These are phyloP conservation scores for Monopis laevigella DNA, from an alignment of 2,888 invertebrate genomes.

Conservation along the genomic window DNA sequence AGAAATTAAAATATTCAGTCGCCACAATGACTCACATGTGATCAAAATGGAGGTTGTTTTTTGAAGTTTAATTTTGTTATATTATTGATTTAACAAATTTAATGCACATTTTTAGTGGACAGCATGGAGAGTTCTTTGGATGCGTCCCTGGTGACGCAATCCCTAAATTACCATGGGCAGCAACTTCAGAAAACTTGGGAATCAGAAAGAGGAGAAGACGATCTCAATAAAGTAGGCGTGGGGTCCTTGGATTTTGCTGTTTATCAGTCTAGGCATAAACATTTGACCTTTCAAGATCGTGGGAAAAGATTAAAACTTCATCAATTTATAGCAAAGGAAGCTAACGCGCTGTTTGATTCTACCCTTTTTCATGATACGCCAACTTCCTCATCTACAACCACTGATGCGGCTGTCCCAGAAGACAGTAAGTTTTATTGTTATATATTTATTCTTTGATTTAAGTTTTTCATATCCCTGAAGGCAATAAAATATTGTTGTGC, in stretches of 20 bases:
- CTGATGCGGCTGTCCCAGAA: conserved; percentile 62
- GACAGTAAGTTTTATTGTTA: conserved; percentile 49
- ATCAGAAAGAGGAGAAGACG: conserved; percentile 81
- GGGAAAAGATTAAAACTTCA: conserved; percentile 85
- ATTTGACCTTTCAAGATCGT: conserved; percentile 83
- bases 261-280: conserved; percentile 82
- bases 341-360: conserved; percentile 76
- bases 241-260: conserved; percentile 74
- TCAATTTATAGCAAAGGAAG: conserved; percentile 88
- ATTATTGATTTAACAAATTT: background rate
- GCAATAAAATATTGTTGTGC: too few relatives aligned
- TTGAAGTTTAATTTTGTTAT: background rate
- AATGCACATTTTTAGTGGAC: background rate
- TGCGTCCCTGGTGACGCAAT: conserved; percentile 70
- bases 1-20: too few relatives aligned
- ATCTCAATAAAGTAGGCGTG: conserved; percentile 71
- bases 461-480: too few relatives aligned
- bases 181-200: conserved; percentile 91
- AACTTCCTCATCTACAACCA: conserved; percentile 53
- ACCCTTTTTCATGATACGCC: conserved; percentile 56
- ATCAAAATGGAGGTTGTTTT: background rate
- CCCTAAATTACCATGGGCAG: conserved; percentile 87
- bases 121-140: conserved; percentile 53
- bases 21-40: too few relatives aligned
- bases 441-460: too few relatives aligned